Conservation (phyloP, 2,888 invertebrate genomes). For the Amorpha juglandis region DNA sequence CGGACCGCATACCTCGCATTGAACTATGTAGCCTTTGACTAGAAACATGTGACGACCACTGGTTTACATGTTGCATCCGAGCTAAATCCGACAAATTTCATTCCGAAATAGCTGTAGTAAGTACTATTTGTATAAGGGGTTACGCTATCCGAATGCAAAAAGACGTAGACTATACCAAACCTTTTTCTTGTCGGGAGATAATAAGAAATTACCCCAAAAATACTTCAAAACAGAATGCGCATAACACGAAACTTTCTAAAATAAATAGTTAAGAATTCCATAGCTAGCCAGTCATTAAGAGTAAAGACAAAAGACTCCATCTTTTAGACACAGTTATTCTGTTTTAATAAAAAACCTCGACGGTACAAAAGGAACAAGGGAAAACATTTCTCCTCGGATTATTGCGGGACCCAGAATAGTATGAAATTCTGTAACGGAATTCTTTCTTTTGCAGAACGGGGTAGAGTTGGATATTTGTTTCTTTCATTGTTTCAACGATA, state of each 20-base stretch:
- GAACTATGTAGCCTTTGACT: too few relatives aligned
- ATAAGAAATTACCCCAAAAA: too few relatives aligned
- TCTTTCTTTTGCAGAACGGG: background rate
- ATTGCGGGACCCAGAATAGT: constrained; percentile 5
- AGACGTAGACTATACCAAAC: too few relatives aligned
- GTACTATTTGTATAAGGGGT: too few relatives aligned
- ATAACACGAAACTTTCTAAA: background rate
- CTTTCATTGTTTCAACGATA: background rate
- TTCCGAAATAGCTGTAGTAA: too few relatives aligned
- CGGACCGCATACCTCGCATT: too few relatives aligned
- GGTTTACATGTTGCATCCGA: too few relatives aligned
- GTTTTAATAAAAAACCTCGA: constrained; percentile 16
- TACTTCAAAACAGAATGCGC: background rate
- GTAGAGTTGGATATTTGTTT: background rate
- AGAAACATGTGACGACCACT: too few relatives aligned
- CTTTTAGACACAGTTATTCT: constrained; percentile 11
- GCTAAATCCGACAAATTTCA: too few relatives aligned
- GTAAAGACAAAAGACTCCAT: constrained; percentile 1
- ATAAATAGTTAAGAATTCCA: constrained; percentile 19
- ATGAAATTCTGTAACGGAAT: background rate
- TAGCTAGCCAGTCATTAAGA: constrained; percentile 4
- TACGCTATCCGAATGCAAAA: too few relatives aligned
- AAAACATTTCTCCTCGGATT: background rate
- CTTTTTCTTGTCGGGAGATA: too few relatives aligned
- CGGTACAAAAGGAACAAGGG: constrained; percentile 6